These are phyloP conservation scores for Donacobius atricapilla DNA, from an alignment of 2,113 vertebrate species.

Conservation along the genomic window DNA sequence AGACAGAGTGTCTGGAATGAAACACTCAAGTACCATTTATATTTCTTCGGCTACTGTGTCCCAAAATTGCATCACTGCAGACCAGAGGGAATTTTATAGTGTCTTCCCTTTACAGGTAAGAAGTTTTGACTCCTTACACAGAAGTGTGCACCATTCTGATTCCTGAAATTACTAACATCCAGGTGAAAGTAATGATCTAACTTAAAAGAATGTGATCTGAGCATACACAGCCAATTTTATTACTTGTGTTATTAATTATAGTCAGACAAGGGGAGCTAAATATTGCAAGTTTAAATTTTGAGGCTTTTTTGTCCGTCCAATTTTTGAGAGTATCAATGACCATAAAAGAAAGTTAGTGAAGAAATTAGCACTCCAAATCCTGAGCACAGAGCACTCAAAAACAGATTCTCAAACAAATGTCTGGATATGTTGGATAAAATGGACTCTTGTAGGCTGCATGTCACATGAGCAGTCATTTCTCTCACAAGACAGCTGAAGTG, in stretches of 20 bases:
- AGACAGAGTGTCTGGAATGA: constrained; percentile 47
- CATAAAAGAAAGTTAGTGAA: not conserved
- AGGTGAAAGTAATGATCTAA: not conserved
- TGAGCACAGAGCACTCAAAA: not conserved
- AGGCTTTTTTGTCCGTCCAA: not conserved
- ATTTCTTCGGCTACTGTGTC: constrained; percentile 13
- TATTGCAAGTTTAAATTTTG: not conserved
- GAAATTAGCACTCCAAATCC: not conserved
- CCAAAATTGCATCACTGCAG: constrained; percentile 21
- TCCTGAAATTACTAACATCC: not conserved
- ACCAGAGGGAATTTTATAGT: not conserved
- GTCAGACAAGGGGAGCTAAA: not conserved
- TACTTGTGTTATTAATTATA: not conserved
- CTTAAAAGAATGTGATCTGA: not conserved
- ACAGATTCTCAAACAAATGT: not conserved
- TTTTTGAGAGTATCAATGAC: not conserved
- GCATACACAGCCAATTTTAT: not conserved
- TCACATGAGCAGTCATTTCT: not conserved
- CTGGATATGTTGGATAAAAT: not conserved
- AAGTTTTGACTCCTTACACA: not conserved
- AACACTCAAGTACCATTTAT: constrained; percentile 35
- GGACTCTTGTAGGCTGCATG: not conserved
- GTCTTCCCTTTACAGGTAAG: not conserved
- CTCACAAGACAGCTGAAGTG: not conserved
- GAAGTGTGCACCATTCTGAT: not conserved